phyloP scores from a whole-genome alignment of 2,113 vertebrate genomes.

The Zosterops japonicus region DNA sequence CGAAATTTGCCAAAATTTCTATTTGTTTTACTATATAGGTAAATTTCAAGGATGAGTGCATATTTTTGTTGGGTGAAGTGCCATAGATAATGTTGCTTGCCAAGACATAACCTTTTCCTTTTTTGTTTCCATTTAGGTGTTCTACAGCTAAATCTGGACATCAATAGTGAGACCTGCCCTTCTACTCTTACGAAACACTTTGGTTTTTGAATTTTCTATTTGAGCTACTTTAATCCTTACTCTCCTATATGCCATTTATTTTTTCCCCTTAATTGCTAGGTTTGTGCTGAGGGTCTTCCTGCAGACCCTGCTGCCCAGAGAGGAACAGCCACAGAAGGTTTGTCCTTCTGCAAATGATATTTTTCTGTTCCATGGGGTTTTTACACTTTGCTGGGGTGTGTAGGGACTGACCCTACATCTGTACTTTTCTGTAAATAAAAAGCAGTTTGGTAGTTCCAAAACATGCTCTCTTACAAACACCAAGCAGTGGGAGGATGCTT shows the following conservation, averaged over 20 bases:
- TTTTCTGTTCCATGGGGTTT: not conserved
- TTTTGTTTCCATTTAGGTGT: not conserved
- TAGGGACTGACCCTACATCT: not conserved
- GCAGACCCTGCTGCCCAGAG: not conserved
- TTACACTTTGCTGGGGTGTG: rapidly evolving
- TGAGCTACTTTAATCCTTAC: not conserved
- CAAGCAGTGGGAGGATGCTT: not conserved
- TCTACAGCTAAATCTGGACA: not conserved
- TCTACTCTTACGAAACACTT: not conserved
- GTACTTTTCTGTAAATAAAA: not conserved
- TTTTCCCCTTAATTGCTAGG: rapidly evolving
- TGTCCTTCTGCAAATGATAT: not conserved
- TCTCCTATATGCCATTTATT: rapidly evolving
- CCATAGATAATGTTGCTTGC: not conserved
- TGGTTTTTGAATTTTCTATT: not conserved
- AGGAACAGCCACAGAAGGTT: not conserved
- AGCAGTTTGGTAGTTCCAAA: not conserved
- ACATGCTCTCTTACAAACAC: not conserved
- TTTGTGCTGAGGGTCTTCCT: not conserved
- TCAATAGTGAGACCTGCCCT: rapidly evolving
- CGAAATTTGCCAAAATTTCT: not conserved
- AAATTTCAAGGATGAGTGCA: not conserved
- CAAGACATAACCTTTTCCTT: not conserved
- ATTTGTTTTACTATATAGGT: rapidly evolving
- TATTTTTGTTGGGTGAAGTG: not conserved